A percentile compares a stretch with the other conserved stretches of the same genome.
These are phyloP conservation scores for Patella ulyssiponensis DNA, from an alignment of 2,888 invertebrate genomes.

Conservation along the genomic window DNA sequence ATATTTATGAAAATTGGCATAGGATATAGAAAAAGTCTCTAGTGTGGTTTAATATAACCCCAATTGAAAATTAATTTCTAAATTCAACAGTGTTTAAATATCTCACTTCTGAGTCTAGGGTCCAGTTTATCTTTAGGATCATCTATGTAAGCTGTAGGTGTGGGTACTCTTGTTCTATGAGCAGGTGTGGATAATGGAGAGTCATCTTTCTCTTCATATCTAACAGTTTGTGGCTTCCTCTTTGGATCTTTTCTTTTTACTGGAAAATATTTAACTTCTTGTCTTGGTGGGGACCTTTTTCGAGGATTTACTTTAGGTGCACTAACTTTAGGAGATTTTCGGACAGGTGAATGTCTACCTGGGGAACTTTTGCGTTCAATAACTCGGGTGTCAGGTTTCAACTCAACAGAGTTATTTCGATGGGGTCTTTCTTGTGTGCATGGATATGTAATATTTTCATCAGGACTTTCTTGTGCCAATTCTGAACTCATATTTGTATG, in stretches of 20 bases:
- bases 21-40: too few relatives aligned
- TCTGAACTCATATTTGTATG: too few relatives aligned
- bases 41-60: too few relatives aligned
- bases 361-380: not conserved
- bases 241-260: conserved; percentile 38
- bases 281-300: conserved; percentile 26
- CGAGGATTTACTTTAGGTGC: conserved; percentile 24
- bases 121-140: not conserved
- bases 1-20: too few relatives aligned
- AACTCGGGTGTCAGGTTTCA: too few relatives aligned
- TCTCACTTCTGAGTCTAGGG: not conserved
- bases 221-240: conserved; percentile 26
- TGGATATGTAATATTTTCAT: too few relatives aligned
- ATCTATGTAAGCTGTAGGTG: conserved; percentile 45
- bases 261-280: conserved; percentile 21
- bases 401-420: too few relatives aligned
- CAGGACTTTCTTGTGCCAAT: too few relatives aligned
- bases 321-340: conserved; percentile 15
- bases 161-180: conserved; percentile 60
- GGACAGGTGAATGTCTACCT: not conserved
- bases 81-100: too few relatives aligned
- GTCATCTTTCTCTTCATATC: conserved; percentile 40
- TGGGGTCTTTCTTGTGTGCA: too few relatives aligned
- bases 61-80: too few relatives aligned
- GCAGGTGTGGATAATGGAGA: conserved; percentile 65